Evolutionary conservation across 2,113 vertebrate genomes (phyloP).

Genomic region (Thryonomys swinderianus): DNA sequence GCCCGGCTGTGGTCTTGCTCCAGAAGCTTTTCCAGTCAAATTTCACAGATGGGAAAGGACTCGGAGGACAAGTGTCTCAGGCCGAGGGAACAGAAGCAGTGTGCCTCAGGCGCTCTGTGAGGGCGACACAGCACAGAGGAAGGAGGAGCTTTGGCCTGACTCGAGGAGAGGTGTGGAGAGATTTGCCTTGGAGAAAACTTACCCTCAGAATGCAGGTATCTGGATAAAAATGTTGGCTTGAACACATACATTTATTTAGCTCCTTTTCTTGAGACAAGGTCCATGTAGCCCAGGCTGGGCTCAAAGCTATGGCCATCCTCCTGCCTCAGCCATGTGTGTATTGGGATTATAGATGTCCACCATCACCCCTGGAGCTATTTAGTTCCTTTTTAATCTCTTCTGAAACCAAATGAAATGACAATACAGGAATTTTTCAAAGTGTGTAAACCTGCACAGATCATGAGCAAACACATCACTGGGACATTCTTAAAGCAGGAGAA

Average conservation of each 20-base stretch:
- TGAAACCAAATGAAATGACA: background rate
- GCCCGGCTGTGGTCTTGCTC: too few species aligned
- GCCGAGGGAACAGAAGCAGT: background rate
- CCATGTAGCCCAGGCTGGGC: background rate
- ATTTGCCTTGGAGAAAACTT: background rate
- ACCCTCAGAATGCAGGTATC: background rate
- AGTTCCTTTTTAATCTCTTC: background rate
- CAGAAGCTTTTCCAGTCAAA: background rate
- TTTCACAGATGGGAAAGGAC: background rate
- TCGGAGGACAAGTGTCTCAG: background rate
- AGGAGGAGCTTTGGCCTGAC: background rate
- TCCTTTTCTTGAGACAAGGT: background rate
- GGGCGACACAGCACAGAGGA: too few species aligned
- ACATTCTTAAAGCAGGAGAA: background rate
- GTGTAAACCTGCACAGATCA: background rate
- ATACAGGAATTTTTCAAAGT: background rate
- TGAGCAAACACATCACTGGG: background rate
- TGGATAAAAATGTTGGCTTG: background rate
- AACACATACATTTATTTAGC: background rate
- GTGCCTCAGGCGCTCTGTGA: background rate
- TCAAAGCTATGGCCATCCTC: background rate
- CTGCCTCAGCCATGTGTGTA: background rate
- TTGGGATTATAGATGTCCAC: background rate
- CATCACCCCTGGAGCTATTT: background rate
- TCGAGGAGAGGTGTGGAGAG: background rate